Base-by-base conservation (phyloP, 2,797 vertebrate genomes). In the Molossus molossus region DNA sequence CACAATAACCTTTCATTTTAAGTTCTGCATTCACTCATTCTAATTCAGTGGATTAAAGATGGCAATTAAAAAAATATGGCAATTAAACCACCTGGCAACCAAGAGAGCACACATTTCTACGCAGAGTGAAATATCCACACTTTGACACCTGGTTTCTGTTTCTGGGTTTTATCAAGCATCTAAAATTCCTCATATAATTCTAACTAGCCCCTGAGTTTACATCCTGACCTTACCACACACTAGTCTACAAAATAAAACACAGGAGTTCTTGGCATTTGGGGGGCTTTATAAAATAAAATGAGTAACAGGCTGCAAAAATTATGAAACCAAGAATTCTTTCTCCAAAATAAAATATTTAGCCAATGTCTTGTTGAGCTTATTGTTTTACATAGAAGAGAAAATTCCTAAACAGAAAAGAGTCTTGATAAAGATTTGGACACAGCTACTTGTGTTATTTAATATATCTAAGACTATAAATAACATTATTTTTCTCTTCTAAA, bases 281-380 rank as follows among this genome's bases (percentile, higher is more conserved):
- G 29, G 40, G 6, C 33, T 90, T 72, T 96, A 94, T 48, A n/a
- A 86, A 96, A 29, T 75, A 40, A 69, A 88, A 97, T 77, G 81
- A 97, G 23, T 65, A 94, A 91, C 60, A 72, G 67, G 70, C 69
- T 72, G 11, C 33, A 70, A 92, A 95, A 90, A 94, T 70, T 86
- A 79, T 25, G 45, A 90, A 96, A 87, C 21, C 14, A 70, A 82
- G 20, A 87, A 67, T 80, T 33, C 23, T 50, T 75, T 58, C 21
- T 55, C 27, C 37, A 77, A 92, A 94, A 70, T 85, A 84, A 93
- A 87, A 88, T 67, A 85, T 33, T 88, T 82, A 77, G 37, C 12
- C 1, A 94, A 65, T 21, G 67, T 21, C 27, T 73, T 76, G 10
- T 69, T 50, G 17, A 83, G 13, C 11, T 87, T 91, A 67, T 27